Evolutionary conservation across 2,888 invertebrate genomes (phyloP), one percentile per base, ranked within the genome.

Genomic region (Erebia ligea): DNA sequence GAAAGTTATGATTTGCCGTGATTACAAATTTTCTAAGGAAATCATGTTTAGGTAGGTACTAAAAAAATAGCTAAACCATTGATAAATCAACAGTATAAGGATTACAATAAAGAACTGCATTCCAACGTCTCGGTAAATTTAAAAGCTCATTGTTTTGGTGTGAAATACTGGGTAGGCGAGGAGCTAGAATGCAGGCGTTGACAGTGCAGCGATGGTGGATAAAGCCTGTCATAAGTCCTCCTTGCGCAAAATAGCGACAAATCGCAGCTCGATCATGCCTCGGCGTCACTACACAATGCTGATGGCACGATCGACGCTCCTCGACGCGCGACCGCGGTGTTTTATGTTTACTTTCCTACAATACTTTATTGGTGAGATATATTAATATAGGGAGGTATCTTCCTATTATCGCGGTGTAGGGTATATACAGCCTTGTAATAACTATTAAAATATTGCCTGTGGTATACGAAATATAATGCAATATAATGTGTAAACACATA

Each of bases 381-480:
- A 92, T 90, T n/a, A 62, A 89, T 91, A 92, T 89, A 87, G 84
- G 84, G 75, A 83, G 91, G 92, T 91, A 91, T 92, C 91, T 93
- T 92, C 91, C 91, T 91, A 91, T 17, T n/a, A 80, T 77, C 86
- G 76, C 86, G 86, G 90, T 90, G 90, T 90, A 90, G 90, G 91
- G 89, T 85, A 13, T 45, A 6, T 34, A 34, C 34, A 34, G 34
- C 34, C 34, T 34, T 34, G 34, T 34, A 34, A 34, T 34, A 6
- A 34, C 34, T 34, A 1, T 34, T 6, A 34, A 25, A 25, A 0
- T 34, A 34, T 34, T 34, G 34, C 6, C 6, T 34, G 34, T 34
- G 34, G 6, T 34, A 34, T 34, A 34, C 34, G 6, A 34, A 34
- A 34, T 34, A 34, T 34, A 25, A 25, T n/a, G n/a, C n/a, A 25